Evolutionary conservation across 2,797 vertebrate genomes (phyloP).

Genomic region (Cottoperca gobio): DNA sequence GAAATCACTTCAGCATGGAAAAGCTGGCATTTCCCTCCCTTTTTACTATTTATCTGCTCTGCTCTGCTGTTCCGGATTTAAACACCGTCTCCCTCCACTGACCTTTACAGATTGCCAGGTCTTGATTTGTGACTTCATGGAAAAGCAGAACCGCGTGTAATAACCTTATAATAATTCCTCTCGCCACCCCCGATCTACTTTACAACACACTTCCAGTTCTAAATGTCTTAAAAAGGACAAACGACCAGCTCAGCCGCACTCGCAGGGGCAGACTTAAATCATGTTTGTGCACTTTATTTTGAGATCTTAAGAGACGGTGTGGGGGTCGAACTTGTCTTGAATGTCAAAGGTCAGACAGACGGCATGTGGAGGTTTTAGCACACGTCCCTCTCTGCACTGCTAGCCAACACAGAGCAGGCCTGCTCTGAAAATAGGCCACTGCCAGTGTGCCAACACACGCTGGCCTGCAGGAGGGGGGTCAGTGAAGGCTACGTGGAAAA

Average conservation of each 20-base stretch:
- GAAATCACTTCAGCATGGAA: slow-evolving; percentile 61
- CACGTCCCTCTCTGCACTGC: slow-evolving; percentile 19
- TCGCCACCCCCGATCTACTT: slow-evolving; percentile 8
- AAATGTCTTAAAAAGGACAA: slow-evolving; percentile 76
- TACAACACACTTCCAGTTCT: slow-evolving; percentile 30
- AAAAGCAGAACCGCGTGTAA: slow-evolving; percentile 61
- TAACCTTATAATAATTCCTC: slow-evolving; percentile 49
- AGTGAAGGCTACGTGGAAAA: slow-evolving; percentile 63
- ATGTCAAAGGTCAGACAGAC: slow-evolving; percentile 73
- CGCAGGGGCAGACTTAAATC: slow-evolving; percentile 30
- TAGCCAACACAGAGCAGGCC: slow-evolving; percentile 34
- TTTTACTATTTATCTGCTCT: slow-evolving; percentile 45
- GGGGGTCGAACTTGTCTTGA: slow-evolving; percentile 43
- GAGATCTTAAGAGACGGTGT: slow-evolving; percentile 40
- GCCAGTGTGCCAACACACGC: slow-evolving; percentile 59
- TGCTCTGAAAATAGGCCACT: slow-evolving; percentile 67
- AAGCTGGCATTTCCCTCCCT: slow-evolving; percentile 32
- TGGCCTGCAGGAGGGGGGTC: slow-evolving; percentile 6
- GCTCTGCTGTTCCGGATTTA: slow-evolving; percentile 29
- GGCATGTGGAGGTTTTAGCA: slow-evolving; percentile 59
- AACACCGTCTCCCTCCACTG: slow-evolving; percentile 53
- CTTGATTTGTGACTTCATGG: slow-evolving; percentile 72
- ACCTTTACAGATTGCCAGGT: slow-evolving; percentile 67
- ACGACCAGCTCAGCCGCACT: not conserved
- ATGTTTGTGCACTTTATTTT: slow-evolving; percentile 67